Conservation (phyloP, 2,888 invertebrate species). For the Limnephilus marmoratus region DNA sequence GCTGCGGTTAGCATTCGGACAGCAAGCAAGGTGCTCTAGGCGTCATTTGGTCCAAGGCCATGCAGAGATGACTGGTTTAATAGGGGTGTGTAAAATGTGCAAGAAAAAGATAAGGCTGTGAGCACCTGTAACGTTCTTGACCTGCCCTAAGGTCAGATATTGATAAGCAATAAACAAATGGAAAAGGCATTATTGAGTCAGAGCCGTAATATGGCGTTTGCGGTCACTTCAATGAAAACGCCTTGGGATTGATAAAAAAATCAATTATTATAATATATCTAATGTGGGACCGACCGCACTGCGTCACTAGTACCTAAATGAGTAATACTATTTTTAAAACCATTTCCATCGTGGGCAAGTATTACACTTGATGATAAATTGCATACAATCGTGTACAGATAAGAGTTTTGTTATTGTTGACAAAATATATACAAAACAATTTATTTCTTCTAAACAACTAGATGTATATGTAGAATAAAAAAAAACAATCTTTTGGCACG, state of each 20-base stretch:
- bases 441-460: too few relatives aligned
- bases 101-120: too few relatives aligned
- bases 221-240: not conserved
- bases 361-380: too few relatives aligned
- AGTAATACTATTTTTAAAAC: not conserved
- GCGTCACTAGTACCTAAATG: not conserved
- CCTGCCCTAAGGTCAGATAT: not conserved
- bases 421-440: too few relatives aligned
- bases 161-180: not conserved
- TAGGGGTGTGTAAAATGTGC: not conserved
- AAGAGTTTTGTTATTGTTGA: too few relatives aligned
- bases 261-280: not conserved
- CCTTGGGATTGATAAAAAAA: not conserved
- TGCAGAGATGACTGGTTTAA: not conserved
- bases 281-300: not conserved
- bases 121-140: not conserved
- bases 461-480: too few relatives aligned
- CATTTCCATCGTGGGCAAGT: not conserved
- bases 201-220: not conserved
- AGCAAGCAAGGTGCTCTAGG: not conserved
- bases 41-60: not conserved
- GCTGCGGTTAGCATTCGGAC: too few relatives aligned
- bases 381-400: too few relatives aligned
- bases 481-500: too few relatives aligned
- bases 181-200: not conserved